Evolutionary conservation across 2,113 vertebrate species (phyloP).

Genomic region (Cebus imitator): DNA sequence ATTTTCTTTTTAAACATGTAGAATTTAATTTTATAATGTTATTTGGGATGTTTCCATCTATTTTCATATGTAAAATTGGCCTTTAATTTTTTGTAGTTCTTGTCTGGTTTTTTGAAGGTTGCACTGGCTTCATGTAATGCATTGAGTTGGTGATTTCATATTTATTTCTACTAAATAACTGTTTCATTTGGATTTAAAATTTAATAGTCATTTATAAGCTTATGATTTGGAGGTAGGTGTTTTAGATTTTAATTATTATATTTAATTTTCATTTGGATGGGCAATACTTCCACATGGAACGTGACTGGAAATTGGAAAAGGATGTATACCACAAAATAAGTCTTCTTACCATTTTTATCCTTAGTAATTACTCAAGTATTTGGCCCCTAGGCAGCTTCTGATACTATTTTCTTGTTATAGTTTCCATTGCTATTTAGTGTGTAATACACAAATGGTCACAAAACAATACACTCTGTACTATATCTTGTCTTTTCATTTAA

Average conservation of each 20-base stretch:
- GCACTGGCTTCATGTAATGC: background rate
- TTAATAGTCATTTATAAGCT: background rate
- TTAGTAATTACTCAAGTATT: background rate
- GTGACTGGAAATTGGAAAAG: background rate
- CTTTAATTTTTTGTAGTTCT: background rate
- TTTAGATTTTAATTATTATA: slow-evolving; percentile 13
- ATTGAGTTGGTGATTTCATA: background rate
- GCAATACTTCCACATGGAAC: background rate
- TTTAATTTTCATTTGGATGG: slow-evolving; percentile 20
- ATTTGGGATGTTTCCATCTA: background rate
- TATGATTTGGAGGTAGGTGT: background rate
- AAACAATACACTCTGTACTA: background rate
- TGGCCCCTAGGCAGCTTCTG: background rate
- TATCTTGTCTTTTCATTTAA: background rate
- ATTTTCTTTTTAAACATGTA: background rate
- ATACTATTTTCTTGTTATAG: background rate
- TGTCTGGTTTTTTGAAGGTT: background rate
- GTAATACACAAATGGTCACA: background rate
- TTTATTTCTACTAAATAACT: background rate
- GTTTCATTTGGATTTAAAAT: background rate
- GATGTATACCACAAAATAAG: background rate
- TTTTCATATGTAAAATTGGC: slow-evolving; percentile 36
- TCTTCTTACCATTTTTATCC: background rate
- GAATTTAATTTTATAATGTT: background rate
- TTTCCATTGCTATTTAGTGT: background rate